A percentile compares a stretch with the other conserved stretches of the same genome.
phyloP scores from a whole-genome alignment of 92 coral and sea anemone species.

The Anthopleura xanthogrammica region DNA sequence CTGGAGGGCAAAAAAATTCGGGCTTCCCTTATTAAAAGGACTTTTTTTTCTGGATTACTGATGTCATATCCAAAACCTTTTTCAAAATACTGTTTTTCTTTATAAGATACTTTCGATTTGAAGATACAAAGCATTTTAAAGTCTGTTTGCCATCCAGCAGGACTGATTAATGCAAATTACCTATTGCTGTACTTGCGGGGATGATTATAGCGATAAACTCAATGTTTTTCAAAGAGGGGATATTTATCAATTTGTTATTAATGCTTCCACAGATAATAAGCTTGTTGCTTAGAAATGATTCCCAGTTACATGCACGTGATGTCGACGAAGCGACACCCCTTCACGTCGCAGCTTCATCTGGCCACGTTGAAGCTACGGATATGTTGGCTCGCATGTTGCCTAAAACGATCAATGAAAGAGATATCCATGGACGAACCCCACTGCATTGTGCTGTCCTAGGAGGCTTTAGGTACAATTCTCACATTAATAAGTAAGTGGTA shows the following conservation, averaged over 20 bases:
- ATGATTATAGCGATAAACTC: no score
- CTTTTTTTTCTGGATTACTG: no score
- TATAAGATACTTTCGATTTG: no score
- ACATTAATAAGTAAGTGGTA: neutral
- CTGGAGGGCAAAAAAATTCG: no score
- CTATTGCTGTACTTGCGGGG: no score
- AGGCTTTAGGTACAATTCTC: slow-evolving; percentile 50
- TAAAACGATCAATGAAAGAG: slow-evolving; percentile 30
- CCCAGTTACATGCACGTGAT: slow-evolving; percentile 31
- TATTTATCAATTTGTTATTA: neutral
- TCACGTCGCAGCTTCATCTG: slow-evolving; percentile 67
- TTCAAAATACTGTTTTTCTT: no score
- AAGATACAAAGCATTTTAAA: no score
- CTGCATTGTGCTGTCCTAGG: slow-evolving; percentile 69
- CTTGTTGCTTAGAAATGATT: slow-evolving; percentile 31
- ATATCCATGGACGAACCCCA: slow-evolving; percentile 52
- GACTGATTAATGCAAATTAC: no score
- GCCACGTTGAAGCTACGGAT: slow-evolving; percentile 47
- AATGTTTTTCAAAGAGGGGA: no score
- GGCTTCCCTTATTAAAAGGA: no score
- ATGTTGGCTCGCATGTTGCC: slow-evolving; percentile 41
- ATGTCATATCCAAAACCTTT: no score
- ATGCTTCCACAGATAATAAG: slow-evolving; percentile 46
- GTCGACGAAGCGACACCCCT: slow-evolving; percentile 58
- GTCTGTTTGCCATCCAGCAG: no score